Base-by-base conservation (phyloP, 2,888 invertebrate genomes). In the Odontothrips loti region DNA sequence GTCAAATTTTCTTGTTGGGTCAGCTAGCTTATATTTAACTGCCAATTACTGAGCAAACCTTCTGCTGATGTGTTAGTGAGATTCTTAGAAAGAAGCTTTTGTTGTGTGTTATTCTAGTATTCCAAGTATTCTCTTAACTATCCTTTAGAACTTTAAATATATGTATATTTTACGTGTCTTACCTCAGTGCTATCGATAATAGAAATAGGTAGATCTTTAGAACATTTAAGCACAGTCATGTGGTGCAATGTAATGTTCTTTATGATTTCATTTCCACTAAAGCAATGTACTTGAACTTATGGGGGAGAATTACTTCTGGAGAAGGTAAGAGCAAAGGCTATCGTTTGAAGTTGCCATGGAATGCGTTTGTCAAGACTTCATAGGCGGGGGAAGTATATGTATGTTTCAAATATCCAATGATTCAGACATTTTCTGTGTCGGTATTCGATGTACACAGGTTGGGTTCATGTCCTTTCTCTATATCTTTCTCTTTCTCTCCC, bases 71-170 rank as follows among this genome's bases (percentile, higher is more conserved):
- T 75, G 27, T 75, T 23, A 58, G 68, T 75, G 68, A 75, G 23
- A 75, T 75, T 27, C 6, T 4, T 43, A 43, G 34, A 43, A 43
- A 6, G 34, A 75, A 27, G 68, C 27, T 75, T 75, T 20, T 27
- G 12, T 75, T 12, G 23, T 75, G 68, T 75, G 68, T 51, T 23
- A 12, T 75, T 23, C 23, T 75, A 75, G 58, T 58, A 75, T 75
- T 75, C 10, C 68, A 75, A 75, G 23, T 75, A 75, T 75, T 75
- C 68, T 27, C 68, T 75, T 75, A 12, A 75, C 68, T 20, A 58
- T 58, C 15, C 58, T 58, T 20, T 20, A 20, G 58, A 58, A 15
- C 6, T 43, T 43, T 58, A 58, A 20, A 15, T 58, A 58, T 1
- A 58, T 58, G 58, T 58, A 20, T 15, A 58, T 58, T 17, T 6